Percentiles rank a stretch among this genome's conserved stretches.
phyloP scores from a whole-genome alignment of 1,140 invertebrate genomes.

The Riptortus pedestris region DNA sequence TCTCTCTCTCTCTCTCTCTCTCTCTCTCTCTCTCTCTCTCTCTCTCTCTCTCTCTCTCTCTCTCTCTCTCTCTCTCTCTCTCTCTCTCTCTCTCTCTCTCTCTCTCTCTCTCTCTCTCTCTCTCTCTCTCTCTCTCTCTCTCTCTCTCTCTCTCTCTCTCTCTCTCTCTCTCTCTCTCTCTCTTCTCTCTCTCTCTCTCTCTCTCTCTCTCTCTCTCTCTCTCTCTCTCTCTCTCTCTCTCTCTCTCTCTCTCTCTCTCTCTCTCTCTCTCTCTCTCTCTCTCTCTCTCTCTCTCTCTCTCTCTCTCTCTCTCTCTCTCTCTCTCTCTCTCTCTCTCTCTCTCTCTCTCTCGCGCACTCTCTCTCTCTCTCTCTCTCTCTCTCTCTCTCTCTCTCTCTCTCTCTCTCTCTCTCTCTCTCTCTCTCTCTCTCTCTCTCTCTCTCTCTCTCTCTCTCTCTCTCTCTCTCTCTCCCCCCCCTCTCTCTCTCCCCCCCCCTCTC shows the following conservation, averaged over 20 bases:
- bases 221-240: conserved; percentile 16
- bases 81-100: conserved; percentile 20
- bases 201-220: neutral
- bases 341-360: no score
- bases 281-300: conserved; percentile 21
- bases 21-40: conserved; percentile 17
- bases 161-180: conserved; percentile 10
- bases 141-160: conserved; percentile 18
- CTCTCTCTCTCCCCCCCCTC: conserved; percentile 26
- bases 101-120: conserved; percentile 18
- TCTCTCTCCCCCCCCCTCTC: conserved; percentile 11
- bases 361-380: conserved; percentile 14
- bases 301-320: conserved; percentile 18
- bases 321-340: conserved; percentile 17
- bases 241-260: conserved; percentile 18
- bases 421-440: conserved; percentile 11
- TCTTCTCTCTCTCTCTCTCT: conserved; percentile 18
- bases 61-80: conserved; percentile 18
- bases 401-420: conserved; percentile 21
- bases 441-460: conserved; percentile 14
- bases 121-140: conserved; percentile 3
- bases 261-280: conserved; percentile 19
- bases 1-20: conserved; percentile 19
- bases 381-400: conserved; percentile 20
- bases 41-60: conserved; percentile 16